Evolutionary conservation across 1,140 invertebrate species (phyloP).

Genomic region (Caenorhabditis elegans): DNA sequence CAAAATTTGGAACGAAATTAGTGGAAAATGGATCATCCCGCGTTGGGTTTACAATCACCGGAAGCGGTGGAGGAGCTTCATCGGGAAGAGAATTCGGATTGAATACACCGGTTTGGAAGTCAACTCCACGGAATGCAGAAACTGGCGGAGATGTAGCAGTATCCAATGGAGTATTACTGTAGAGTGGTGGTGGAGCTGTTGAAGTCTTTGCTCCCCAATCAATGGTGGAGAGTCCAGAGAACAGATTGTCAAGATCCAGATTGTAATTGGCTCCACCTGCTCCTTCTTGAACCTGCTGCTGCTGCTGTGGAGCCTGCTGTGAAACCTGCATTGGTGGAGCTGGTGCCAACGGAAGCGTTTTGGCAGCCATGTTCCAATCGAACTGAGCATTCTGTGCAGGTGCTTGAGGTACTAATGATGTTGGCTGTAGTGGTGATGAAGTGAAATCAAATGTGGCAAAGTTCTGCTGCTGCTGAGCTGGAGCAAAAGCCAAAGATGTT

Average conservation of each 20-base stretch:
- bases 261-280: not conserved
- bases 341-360: not conserved
- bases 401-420: not conserved
- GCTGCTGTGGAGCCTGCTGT: not conserved
- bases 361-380: not conserved
- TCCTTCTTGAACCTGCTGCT: not conserved
- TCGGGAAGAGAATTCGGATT: not conserved
- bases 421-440: not conserved
- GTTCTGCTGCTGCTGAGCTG: not conserved
- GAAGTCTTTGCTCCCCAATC: conserved; percentile 17
- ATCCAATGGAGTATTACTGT: not conserved
- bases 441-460: not conserved
- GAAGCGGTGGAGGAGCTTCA: not conserved
- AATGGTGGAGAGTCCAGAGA: not conserved
- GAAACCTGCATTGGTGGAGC: not conserved
- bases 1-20: not conserved
- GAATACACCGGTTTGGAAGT: not conserved
- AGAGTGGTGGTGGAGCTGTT: not conserved
- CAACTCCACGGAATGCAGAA: conserved; percentile 12
- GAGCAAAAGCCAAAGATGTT: no score
- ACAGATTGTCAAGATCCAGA: not conserved
- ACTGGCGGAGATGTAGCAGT: not conserved
- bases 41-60: not conserved
- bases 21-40: not conserved
- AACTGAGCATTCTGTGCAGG: not conserved